These are phyloP conservation scores for Drosophila aff. DNA, from an alignment of 1,140 invertebrate genomes.

Conservation along the genomic window DNA sequence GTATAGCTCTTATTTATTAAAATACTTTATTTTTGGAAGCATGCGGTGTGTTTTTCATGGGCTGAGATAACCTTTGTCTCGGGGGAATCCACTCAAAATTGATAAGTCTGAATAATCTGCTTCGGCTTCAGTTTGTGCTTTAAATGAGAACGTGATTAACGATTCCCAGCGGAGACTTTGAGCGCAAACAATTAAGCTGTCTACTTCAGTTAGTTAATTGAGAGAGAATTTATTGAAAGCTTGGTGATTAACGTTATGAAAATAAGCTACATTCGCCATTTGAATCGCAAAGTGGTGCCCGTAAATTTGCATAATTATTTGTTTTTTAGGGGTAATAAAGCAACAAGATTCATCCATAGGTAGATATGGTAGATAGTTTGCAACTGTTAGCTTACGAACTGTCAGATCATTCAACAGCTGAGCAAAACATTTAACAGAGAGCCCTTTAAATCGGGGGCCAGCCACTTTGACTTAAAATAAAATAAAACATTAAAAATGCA, in stretches of 20 bases:
- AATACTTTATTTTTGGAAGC: constrained; percentile 9
- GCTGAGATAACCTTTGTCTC: constrained; percentile 22
- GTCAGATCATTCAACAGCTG: constrained; percentile 2
- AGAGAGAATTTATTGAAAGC: constrained; percentile 9
- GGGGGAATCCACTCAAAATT: constrained; percentile 10
- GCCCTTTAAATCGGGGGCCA: neutral
- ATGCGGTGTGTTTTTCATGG: neutral
- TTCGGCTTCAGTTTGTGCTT: neutral
- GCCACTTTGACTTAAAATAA: constrained; percentile 17
- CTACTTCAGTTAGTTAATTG: constrained; percentile 10
- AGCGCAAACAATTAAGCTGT: constrained; percentile 20
- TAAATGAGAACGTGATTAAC: constrained; percentile 27
- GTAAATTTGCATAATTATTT: constrained; percentile 10
- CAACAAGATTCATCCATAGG: neutral
- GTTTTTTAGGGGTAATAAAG: neutral
- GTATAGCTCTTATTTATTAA: constrained; percentile 41
- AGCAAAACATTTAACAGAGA: neutral
- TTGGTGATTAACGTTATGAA: constrained; percentile 19
- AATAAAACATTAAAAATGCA: constrained; percentile 55
- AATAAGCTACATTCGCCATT: constrained; percentile 8
- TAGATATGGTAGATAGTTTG: neutral
- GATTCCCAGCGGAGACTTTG: constrained; percentile 1
- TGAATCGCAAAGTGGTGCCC: constrained; percentile 5
- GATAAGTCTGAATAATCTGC: constrained; percentile 12
- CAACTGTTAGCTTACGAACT: neutral